Base-by-base conservation (phyloP, 2,888 invertebrate genomes). In the Drosophila emarginata region DNA sequence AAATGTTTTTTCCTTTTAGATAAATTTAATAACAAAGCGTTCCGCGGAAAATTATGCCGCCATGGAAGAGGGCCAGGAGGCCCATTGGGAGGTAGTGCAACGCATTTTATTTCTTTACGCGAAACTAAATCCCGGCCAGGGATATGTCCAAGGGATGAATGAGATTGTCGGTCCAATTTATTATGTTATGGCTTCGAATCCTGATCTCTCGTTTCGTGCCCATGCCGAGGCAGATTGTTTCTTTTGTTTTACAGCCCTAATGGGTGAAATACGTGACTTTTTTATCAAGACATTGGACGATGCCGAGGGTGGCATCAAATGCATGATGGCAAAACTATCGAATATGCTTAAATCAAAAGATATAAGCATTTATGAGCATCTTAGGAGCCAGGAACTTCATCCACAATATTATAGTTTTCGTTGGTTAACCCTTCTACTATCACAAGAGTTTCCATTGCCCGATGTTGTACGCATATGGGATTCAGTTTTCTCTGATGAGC, bases 121-220 rank as follows among this genome's bases (percentile, higher is more conserved):
- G 0, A 99, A 99, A 93, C 93, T 99, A 12, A 99, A 99, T 93
- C 98, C 99, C 0, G 99, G 99, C 0, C 98, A 99, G 90, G 96
- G 98, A 11, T 97, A 97, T 90, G 97, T 97, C 0, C 97, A 99
- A 93, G 99, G 99, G 61, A 99, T 99, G 99, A 99, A 99, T 93
- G 99, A 99, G 92, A 98, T 99, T 83, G 95, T 99, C 52, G 99
- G 99, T 0, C 99, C 99, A 6, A 97, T 99, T 87, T 99, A 99
- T 92, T 98, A 98, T 92, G 96, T 97, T 0, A 97, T 99, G 92
- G 99, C 99, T 6, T 96, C 95, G 21, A 98, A 99, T 92, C 94
- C 96, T 0, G 94, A 97, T 91, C 91, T 93, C 28, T 94, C 95
- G 59, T 97, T 95, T 93, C 94, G 96, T 93, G 98, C 96, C 89